Conservation (phyloP, 2,888 invertebrate genomes). For the Entomobrya multifasciata region DNA sequence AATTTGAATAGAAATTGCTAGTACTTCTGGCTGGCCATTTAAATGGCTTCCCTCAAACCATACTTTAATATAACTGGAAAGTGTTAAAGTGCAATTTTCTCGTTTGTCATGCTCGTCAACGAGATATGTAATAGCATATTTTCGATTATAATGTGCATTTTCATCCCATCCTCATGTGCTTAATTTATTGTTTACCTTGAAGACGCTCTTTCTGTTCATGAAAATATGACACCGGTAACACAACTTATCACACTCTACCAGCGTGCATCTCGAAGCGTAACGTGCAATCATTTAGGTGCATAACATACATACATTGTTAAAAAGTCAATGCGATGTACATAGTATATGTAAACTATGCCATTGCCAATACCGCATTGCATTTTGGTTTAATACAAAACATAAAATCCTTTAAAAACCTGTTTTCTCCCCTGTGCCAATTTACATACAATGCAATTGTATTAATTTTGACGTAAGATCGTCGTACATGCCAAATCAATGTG, state of each 20-base stretch:
- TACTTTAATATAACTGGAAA: too few relatives aligned
- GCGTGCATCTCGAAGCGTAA: too few relatives aligned
- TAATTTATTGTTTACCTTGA: constrained; percentile 51
- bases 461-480: constrained; percentile 19
- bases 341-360: too few relatives aligned
- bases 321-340: too few relatives aligned
- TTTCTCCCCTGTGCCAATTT: constrained; percentile 29
- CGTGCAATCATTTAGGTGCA: too few relatives aligned
- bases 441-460: constrained; percentile 57
- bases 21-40: too few relatives aligned
- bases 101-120: constrained; percentile 10
- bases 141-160: constrained; percentile 19
- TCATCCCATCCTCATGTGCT: constrained; percentile 29
- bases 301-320: too few relatives aligned
- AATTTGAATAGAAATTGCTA: too few relatives aligned
- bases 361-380: too few relatives aligned
- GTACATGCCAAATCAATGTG: constrained; percentile 51
- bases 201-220: not conserved
- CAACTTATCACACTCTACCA: constrained; percentile 28
- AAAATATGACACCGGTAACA: constrained; percentile 48
- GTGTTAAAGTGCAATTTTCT: too few relatives aligned
- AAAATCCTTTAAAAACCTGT: constrained; percentile 41
- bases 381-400: too few relatives aligned
- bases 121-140: not conserved
- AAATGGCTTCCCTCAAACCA: too few relatives aligned